A percentile compares a stretch with the other conserved stretches of the same genome.
These are phyloP conservation scores for Palythoa caribaeorum DNA, from an alignment of 92 coral and sea anemone genomes.

Conservation along the genomic window DNA sequence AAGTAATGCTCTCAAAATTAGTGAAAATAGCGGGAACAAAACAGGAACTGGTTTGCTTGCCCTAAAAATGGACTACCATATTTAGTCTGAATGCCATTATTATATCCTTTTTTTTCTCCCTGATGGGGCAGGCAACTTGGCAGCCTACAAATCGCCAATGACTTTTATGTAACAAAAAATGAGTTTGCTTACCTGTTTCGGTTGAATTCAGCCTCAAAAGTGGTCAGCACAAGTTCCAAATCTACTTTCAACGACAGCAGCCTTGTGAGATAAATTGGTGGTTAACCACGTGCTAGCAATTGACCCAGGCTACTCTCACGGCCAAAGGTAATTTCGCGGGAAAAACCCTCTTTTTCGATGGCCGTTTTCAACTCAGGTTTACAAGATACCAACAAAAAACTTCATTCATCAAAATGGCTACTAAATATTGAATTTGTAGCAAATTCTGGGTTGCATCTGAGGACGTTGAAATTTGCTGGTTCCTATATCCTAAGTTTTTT, in stretches of 20 bases:
- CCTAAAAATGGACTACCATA: too few species aligned
- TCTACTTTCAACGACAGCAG: not conserved
- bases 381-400: not conserved
- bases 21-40: too few species aligned
- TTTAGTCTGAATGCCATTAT: too few species aligned
- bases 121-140: conserved; percentile 19
- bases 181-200: conserved; percentile 40
- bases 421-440: not conserved
- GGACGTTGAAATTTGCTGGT: not conserved
- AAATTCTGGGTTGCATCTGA: conserved; percentile 3
- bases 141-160: conserved; percentile 35
- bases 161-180: not conserved
- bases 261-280: not conserved
- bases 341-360: not conserved
- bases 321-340: conserved; percentile 15
- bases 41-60: too few species aligned
- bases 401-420: not conserved
- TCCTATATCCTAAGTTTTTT: not conserved
- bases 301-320: conserved; percentile 9
- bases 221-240: conserved; percentile 1
- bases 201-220: conserved; percentile 40
- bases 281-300: conserved; percentile 1
- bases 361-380: not conserved
- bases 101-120: not conserved
- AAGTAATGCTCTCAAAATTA: too few species aligned